A percentile compares a stretch with the other conserved stretches of the same genome.
These are phyloP conservation scores for Eupithecia inturbata DNA, from an alignment of 2,888 invertebrate species.

Conservation along the genomic window DNA sequence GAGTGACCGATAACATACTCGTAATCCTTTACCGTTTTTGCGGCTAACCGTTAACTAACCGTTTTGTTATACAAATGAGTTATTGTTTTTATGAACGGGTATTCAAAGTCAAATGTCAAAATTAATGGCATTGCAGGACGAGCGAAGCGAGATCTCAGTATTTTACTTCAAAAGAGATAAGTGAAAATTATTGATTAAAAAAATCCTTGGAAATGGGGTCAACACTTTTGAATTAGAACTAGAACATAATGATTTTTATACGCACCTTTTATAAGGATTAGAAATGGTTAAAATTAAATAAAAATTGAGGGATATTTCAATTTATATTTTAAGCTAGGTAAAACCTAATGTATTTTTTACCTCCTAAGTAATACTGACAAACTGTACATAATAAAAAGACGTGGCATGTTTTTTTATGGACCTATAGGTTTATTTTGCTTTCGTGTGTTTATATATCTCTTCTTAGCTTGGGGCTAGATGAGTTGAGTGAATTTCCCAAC, in stretches of 20 bases:
- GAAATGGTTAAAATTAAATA: background rate
- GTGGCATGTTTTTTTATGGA: background rate
- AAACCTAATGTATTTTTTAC: no score
- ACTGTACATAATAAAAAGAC: background rate
- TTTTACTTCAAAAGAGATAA: background rate
- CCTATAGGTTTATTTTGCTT: no score
- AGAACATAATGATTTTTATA: background rate
- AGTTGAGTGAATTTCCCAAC: no score
- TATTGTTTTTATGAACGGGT: constrained; percentile 17
- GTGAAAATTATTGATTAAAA: background rate
- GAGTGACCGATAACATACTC: constrained; percentile 33
- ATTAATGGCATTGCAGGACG: background rate
- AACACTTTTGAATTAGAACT: no score
- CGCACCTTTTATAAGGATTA: background rate
- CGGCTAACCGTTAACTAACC: constrained; percentile 24
- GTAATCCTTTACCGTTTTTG: constrained; percentile 26
- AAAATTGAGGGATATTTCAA: no score
- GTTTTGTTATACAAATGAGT: constrained; percentile 16
- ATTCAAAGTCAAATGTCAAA: constrained; percentile 4
- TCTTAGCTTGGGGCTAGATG: no score
- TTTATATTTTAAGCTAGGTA: background rate
- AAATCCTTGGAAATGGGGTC: no score
- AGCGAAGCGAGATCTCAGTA: background rate
- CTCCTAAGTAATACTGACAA: background rate
- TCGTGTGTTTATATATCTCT: no score